These are phyloP conservation scores for Galbula dea DNA, from an alignment of 2,113 vertebrate genomes.

Conservation along the genomic window DNA sequence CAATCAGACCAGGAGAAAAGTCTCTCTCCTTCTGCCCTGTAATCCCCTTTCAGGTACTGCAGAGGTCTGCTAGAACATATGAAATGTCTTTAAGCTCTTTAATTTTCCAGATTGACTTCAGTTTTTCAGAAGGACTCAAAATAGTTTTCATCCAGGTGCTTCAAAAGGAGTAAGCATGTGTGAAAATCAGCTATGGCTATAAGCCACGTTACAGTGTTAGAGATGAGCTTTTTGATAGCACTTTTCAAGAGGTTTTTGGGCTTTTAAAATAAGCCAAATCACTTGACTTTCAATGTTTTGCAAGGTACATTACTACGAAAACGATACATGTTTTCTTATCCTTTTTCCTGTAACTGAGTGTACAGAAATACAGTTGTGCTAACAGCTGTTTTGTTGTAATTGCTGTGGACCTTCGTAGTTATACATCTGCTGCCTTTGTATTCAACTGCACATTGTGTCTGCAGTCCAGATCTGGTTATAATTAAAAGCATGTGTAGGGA, in stretches of 20 bases:
- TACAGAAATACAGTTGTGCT: background rate
- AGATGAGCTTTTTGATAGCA: background rate
- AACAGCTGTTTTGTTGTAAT: background rate
- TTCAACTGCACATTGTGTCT: background rate
- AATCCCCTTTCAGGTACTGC: too few species aligned
- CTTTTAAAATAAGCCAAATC: background rate
- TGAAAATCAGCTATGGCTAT: background rate
- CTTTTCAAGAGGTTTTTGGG: background rate
- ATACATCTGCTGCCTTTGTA: background rate
- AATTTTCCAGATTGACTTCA: background rate
- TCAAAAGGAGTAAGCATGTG: background rate
- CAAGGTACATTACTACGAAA: background rate
- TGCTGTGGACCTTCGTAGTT: rapidly evolving
- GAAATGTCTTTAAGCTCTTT: background rate
- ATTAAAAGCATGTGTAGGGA: background rate
- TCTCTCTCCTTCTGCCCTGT: too few species aligned
- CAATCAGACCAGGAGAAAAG: too few species aligned
- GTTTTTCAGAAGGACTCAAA: background rate
- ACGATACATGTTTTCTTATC: rapidly evolving
- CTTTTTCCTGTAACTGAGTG: background rate
- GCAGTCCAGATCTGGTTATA: background rate
- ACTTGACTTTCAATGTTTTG: background rate
- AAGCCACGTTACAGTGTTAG: background rate
- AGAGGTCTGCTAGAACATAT: background rate
- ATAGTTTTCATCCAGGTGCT: background rate